Percentiles rank a stretch among this genome's conserved stretches.
Conservation (phyloP, 2,113 vertebrate species). For the Catharus fuscescens region DNA sequence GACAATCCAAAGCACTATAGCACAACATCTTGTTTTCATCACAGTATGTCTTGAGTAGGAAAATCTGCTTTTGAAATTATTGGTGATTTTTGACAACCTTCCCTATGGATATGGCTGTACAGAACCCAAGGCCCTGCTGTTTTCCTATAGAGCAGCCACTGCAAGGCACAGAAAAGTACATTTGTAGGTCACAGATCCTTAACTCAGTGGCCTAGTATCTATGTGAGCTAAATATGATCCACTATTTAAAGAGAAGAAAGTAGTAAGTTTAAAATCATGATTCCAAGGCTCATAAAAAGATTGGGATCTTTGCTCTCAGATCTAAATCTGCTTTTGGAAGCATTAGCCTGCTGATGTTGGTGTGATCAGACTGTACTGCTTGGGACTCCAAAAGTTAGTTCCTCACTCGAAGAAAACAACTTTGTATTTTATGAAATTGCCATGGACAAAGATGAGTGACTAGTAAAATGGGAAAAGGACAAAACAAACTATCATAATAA, state of each 20-base stretch:
- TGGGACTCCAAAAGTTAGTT: slow-evolving; percentile 25
- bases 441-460: slow-evolving; percentile 64
- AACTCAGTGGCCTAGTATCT: not conserved
- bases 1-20: not conserved
- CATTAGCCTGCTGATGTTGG: slow-evolving; percentile 66
- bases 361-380: slow-evolving; percentile 72
- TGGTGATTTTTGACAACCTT: not conserved
- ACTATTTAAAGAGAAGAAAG: not conserved
- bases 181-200: not conserved
- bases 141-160: not conserved
- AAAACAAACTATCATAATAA: slow-evolving; percentile 56
- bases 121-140: not conserved
- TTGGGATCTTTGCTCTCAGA: not conserved
- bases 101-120: not conserved
- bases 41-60: not conserved
- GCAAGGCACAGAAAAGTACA: not conserved
- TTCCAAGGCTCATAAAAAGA: not conserved
- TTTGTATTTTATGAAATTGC: slow-evolving; percentile 50
- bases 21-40: not conserved
- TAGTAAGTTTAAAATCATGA: not conserved
- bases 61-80: not conserved
- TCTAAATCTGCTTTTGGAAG: not conserved
- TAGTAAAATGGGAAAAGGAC: slow-evolving; percentile 70
- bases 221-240: not conserved
- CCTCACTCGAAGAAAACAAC: slow-evolving; percentile 29